Evolutionary conservation across 2,888 invertebrate species (phyloP), one percentile per base, ranked within the genome.

Genomic region (Dugesia japonica): DNA sequence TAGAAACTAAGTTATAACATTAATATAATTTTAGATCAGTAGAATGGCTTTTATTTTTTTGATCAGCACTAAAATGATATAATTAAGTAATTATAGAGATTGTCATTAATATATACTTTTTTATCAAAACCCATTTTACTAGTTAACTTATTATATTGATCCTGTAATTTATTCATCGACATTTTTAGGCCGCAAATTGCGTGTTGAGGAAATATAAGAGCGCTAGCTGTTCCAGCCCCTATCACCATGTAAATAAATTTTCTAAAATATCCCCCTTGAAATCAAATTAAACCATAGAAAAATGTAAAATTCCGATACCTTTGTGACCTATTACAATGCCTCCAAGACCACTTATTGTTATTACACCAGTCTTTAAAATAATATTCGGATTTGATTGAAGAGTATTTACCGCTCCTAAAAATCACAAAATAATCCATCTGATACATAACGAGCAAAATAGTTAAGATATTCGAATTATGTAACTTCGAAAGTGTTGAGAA

Each of bases 371-470:
- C 23, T 56, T 56, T n/a, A 56, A 56, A n/a, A 56, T 20, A 56
- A 56, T 56, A 56, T 56, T 56, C n/a, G 56, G 56, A 56, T 56
- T 23, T 7, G 56, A 56, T 23, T 56, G 56, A 56, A 56, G n/a
- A 20, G 56, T n/a, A 56, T 56, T n/a, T n/a, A 56, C 23, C 4
- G 23, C 56, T 56, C 56, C 56, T 56, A 31, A 13, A 31, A 31
- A 31, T 7, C 31, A 31, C 4, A 31, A n/a, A n/a, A n/a, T n/a
- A n/a, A n/a, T n/a, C n/a, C n/a, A n/a, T n/a, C n/a, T n/a, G n/a
- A n/a, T n/a, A n/a, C n/a, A n/a, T n/a, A n/a, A n/a, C n/a, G n/a
- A n/a, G n/a, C n/a, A n/a, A n/a, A n/a, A n/a, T n/a, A n/a, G n/a
- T n/a, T n/a, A n/a, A n/a, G n/a, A n/a, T n/a, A n/a, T n/a, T n/a